phyloP scores from a whole-genome alignment of 2,888 invertebrate species.

The Heliconius cydno region DNA sequence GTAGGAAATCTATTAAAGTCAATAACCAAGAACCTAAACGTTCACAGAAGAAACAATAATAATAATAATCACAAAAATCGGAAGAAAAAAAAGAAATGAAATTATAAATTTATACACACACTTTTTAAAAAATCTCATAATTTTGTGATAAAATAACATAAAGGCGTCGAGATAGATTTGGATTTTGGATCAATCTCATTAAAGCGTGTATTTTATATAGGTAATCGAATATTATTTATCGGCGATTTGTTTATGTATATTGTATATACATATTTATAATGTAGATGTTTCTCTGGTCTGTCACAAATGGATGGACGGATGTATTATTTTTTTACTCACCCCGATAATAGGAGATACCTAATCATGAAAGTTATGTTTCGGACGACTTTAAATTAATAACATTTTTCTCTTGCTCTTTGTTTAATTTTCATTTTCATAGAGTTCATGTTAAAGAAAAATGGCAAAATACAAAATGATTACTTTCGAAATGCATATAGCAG shows the following conservation, averaged over 20 bases:
- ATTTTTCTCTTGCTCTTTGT: not conserved
- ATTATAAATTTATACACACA: not conserved
- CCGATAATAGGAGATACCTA: not conserved
- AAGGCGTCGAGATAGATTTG: not conserved
- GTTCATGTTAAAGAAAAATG: not conserved
- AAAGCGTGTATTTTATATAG: not conserved
- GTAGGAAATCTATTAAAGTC: constrained; percentile 63
- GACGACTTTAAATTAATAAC: not conserved
- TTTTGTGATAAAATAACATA: not conserved
- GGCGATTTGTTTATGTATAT: not conserved
- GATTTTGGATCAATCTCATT: not conserved
- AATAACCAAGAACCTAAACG: constrained; percentile 55
- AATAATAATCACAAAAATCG: constrained; percentile 59
- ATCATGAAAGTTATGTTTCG: not conserved
- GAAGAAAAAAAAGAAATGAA: constrained; percentile 64
- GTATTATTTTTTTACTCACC: not conserved
- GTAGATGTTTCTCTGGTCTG: not conserved
- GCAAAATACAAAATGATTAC: not conserved
- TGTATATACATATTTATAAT: not conserved
- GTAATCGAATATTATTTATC: not conserved
- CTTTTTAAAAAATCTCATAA: not conserved
- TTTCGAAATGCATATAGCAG: not conserved
- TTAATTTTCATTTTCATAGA: not conserved
- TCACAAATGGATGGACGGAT: not conserved
- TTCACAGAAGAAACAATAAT: constrained; percentile 43